Base-by-base conservation (phyloP, 1,140 invertebrate genomes). In the Aricia agestis region DNA sequence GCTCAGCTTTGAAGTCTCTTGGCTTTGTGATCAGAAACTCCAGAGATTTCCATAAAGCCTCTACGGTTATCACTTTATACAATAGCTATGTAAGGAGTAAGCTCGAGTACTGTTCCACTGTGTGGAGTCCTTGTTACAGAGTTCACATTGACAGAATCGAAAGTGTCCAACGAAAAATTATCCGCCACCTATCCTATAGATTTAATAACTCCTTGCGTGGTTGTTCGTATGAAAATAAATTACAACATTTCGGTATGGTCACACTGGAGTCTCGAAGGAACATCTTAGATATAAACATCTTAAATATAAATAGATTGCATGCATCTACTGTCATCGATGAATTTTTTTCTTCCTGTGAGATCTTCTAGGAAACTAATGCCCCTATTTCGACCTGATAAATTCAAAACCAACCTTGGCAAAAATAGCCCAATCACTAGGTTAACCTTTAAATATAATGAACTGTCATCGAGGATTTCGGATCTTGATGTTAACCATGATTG, bases 41-140 rank as follows among this genome's bases (percentile, higher is more conserved):
- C 15, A 74, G 67, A 66, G 41, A 67, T 11, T 74, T 71, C 19
- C 70, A 36, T 15, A 66, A 32, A 42, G 36, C 69, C 6, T 65
- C 73, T 45, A 74, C 67, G 10, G 42, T 67, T 15, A 69, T 74
- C 9, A 68, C 67, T 36, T 18, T 74, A 18, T 74, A 71, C n/a
- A 74, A 71, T 19, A 58, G 66, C 36, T 68, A 68, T n/a, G 67
- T 74, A 15, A 68, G 69, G 69, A 75, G 74, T 15, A 71, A 72
- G 18, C 52, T 75, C 2, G 71, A 75, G 57, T 73, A 72, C 18
- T 76, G 74, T 68, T 69, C 69, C 57, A 25, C 19, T 57, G 68
- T 73, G 25, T 76, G 74, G 72, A 59, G 18, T 19, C 72, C 74
- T 6, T 36, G 32, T 4, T 73, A 70, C 58, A 42, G 65, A 45